Percentiles rank a stretch among this genome's conserved stretches.
Evolutionary conservation across 2,113 vertebrate genomes (phyloP).

Genomic region (Pionites leucogaster): DNA sequence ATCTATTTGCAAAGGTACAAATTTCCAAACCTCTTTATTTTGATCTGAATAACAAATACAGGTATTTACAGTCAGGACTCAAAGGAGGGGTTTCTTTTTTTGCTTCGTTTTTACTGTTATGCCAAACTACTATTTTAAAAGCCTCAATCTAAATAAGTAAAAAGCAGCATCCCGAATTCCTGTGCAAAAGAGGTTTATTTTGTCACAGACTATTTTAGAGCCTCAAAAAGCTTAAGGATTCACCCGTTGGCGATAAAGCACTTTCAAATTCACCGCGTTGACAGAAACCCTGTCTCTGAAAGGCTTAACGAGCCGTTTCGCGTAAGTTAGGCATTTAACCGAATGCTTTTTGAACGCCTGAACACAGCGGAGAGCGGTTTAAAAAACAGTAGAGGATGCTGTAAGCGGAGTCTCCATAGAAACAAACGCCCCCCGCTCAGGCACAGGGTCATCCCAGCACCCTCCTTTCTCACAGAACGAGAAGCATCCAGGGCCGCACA

Average conservation of each 20-base stretch:
- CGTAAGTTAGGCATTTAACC: accelerated
- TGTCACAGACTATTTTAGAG: not conserved
- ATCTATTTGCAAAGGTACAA: not conserved
- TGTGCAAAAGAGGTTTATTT: not conserved
- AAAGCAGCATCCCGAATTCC: not conserved
- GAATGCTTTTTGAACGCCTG: accelerated
- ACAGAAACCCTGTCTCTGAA: accelerated
- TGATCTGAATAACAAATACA: not conserved
- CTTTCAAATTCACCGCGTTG: not conserved
- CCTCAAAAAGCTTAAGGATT: not conserved
- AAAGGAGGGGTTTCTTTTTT: accelerated
- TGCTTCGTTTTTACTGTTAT: not conserved
- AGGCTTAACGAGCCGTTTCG: accelerated
- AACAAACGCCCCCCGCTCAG: accelerated
- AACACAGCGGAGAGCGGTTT: accelerated
- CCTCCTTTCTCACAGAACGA: not conserved
- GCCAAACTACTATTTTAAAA: not conserved
- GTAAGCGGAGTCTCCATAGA: accelerated
- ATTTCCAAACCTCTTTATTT: not conserved
- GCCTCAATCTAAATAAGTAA: not conserved
- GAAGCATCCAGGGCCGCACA: not conserved
- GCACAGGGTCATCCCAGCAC: too few species aligned
- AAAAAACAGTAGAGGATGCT: accelerated
- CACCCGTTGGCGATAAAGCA: accelerated
- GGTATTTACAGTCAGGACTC: not conserved